phyloP scores from a whole-genome alignment of 2,113 vertebrate genomes.

The Dasyprocta punctata region DNA sequence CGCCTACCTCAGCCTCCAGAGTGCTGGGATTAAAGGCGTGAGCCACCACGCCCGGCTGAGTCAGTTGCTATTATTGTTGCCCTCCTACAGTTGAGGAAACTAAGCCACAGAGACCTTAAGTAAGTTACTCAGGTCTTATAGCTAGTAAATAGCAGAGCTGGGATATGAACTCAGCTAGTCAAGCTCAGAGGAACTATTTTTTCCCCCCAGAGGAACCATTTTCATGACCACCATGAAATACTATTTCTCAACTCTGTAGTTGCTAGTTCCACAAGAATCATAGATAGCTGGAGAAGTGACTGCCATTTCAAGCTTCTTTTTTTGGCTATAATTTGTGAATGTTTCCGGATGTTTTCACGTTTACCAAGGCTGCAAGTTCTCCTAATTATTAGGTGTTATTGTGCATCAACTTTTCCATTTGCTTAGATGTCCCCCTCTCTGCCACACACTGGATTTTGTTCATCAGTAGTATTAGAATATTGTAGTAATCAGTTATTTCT shows the following conservation, averaged over 20 bases:
- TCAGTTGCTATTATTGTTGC: background rate
- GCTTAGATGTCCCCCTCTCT: background rate
- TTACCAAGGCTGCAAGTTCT: background rate
- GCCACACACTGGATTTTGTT: background rate
- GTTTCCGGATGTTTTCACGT: background rate
- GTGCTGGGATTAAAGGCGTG: too few relatives aligned
- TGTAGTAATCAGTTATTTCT: background rate
- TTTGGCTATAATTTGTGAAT: background rate
- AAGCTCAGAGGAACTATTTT: background rate
- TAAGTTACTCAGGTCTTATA: background rate
- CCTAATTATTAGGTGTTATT: background rate
- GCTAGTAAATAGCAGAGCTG: constrained; percentile 6
- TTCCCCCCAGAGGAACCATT: background rate
- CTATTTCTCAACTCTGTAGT: background rate
- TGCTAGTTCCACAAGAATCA: background rate
- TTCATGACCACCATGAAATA: background rate
- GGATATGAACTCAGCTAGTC: background rate
- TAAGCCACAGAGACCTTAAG: background rate
- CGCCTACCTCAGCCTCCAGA: too few relatives aligned
- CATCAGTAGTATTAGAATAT: background rate
- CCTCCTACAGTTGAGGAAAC: background rate
- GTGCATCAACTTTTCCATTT: background rate
- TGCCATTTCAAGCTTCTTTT: background rate
- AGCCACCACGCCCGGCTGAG: too few relatives aligned
- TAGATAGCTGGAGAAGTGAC: background rate